phyloP scores from a whole-genome alignment of 2,888 invertebrate genomes.

The Pinctada fucata region DNA sequence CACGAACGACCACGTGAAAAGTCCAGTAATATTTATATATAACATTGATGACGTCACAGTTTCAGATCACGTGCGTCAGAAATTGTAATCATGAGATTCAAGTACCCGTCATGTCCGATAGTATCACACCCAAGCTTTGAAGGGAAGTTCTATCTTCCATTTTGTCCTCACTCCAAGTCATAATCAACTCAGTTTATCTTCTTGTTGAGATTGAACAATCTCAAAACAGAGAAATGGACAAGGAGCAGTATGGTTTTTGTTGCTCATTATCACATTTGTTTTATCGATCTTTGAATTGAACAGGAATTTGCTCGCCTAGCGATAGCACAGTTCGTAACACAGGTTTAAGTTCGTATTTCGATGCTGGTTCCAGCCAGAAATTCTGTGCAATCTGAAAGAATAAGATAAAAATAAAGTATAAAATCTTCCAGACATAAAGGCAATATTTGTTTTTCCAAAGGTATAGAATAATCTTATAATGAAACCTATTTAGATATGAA shows the following conservation, averaged over 20 bases:
- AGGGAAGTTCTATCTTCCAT: background rate
- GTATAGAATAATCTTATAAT: background rate
- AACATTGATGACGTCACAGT: too few species aligned
- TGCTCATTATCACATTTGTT: background rate
- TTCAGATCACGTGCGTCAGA: too few species aligned
- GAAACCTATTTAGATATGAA: too few species aligned
- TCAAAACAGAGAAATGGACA: too few species aligned
- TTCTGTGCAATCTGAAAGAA: constrained; percentile 70
- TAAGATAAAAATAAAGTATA: constrained; percentile 1
- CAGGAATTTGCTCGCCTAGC: constrained; percentile 69
- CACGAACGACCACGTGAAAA: too few species aligned
- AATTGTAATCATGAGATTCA: background rate
- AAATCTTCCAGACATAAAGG: background rate
- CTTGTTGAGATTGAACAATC: too few species aligned
- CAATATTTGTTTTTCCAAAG: background rate
- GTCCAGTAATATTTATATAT: too few species aligned
- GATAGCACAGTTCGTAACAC: constrained; percentile 70
- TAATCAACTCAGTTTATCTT: too few species aligned
- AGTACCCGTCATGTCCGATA: constrained; percentile 25
- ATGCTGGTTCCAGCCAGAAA: constrained; percentile 61
- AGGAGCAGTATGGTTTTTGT: too few species aligned
- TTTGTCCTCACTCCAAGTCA: background rate
- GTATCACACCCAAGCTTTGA: constrained; percentile 11
- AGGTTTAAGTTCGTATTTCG: constrained; percentile 60
- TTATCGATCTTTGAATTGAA: constrained; percentile 66